Evolutionary conservation across 1,140 invertebrate species (phyloP), one percentile per base, ranked within the genome.

Genomic region (Euschistus heros): DNA sequence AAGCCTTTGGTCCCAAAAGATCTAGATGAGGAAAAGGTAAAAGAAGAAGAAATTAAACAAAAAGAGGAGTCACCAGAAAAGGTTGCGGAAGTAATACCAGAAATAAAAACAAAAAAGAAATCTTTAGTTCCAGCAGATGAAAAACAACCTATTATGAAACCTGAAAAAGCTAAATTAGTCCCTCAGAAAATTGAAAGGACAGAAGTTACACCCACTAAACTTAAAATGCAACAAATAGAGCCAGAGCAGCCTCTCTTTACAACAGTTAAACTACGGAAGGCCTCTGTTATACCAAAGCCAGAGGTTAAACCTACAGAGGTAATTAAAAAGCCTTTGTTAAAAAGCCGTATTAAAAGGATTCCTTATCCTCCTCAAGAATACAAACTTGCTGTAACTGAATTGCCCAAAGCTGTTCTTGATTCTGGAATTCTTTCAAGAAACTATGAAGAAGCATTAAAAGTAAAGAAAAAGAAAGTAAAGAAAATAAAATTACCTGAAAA

Each of bases 341-440:
- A 83, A 68, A 86, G 84, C 73, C 77, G 81, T 64, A 81, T 86
- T 13, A 77, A 72, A 60, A 77, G 78, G 64, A 71, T 84, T 10
- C 75, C 74, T 44, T 72, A 67, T 67, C 67, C 79, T 20, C 77
- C 83, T 14, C 46, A 69, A 81, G 71, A 71, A 47, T 42, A 70
- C 22, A 69, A 64, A 54, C 64, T 69, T 20, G 54, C 67, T 13
- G 68, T 73, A 13, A 68, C 69, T 17, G 61, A 68, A 22, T 27
- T 75, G 18, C 69, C 69, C 66, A 69, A 70, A 22, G 68, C 66
- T 22, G 63, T 67, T 24, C 75, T 78, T 14, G 78, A 86, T 74
- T 76, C 78, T 71, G 86, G 86, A 37, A 79, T 84, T 67, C 69
- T 88, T 22, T 86, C 84, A 0, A 77, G 86, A 75, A 88, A 86